These are phyloP conservation scores for Thymelicus sylvestris DNA, from an alignment of 2,888 invertebrate species.

Conservation along the genomic window DNA sequence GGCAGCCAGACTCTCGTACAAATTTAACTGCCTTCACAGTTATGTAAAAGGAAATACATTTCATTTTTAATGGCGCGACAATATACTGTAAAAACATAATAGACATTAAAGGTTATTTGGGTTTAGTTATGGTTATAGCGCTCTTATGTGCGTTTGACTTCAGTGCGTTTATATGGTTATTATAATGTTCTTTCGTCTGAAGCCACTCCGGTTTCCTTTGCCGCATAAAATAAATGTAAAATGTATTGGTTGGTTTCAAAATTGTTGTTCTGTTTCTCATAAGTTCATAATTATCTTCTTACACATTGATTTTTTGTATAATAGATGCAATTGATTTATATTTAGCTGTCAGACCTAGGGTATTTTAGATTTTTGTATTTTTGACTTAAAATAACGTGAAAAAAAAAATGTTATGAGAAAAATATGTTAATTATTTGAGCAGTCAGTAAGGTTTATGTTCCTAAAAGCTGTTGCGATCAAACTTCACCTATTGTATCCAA, in stretches of 20 bases:
- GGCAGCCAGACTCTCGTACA: conserved; percentile 61
- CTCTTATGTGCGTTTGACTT: conserved; percentile 2
- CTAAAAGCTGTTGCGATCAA: no score
- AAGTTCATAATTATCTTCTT: not conserved
- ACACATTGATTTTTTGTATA: not conserved
- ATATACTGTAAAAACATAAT: conserved; percentile 48
- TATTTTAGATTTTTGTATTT: no score
- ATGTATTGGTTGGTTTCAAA: conserved; percentile 1
- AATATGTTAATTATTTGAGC: no score
- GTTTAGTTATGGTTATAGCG: conserved; percentile 16
- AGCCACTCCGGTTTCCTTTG: not conserved
- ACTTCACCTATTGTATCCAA: no score
- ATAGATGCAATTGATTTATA: no score
- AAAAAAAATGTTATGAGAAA: no score
- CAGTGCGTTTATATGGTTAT: conserved; percentile 8
- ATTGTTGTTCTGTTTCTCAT: not conserved
- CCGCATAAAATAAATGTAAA: conserved; percentile 10
- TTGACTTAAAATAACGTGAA: no score
- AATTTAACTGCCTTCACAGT: conserved; percentile 67
- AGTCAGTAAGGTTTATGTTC: no score
- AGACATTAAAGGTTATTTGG: conserved; percentile 29
- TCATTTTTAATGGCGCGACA: conserved; percentile 68
- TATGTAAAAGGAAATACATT: conserved; percentile 66
- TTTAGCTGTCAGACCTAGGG: no score
- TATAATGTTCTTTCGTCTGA: not conserved